These are phyloP conservation scores for Andrena haemorrhoa DNA, from an alignment of 2,888 invertebrate species.

Conservation along the genomic window DNA sequence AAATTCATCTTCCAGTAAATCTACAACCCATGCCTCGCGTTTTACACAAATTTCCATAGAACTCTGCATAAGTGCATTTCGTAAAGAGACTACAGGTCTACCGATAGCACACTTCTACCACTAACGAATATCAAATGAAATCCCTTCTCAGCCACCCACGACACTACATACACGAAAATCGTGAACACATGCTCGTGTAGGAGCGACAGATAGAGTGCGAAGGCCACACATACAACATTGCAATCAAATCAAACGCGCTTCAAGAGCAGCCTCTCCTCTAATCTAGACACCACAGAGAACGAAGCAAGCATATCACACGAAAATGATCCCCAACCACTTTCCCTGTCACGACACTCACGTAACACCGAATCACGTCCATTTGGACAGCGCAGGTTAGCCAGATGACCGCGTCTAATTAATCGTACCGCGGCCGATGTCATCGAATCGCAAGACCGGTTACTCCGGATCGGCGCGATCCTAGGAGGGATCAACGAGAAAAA, in stretches of 20 bases:
- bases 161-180: too few relatives aligned
- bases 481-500: conserved; percentile 32
- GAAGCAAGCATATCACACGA: not conserved
- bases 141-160: too few relatives aligned
- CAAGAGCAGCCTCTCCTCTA: not conserved
- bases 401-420: conserved; percentile 54
- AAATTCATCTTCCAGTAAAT: not conserved
- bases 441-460: conserved; percentile 50
- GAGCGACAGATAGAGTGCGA: too few relatives aligned
- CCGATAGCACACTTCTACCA: too few relatives aligned
- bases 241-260: too few relatives aligned
- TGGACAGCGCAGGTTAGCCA: conserved; percentile 39
- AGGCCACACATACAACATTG: too few relatives aligned
- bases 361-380: conserved; percentile 81
- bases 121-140: too few relatives aligned
- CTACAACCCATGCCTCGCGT: not conserved
- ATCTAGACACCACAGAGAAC: conserved; percentile 11
- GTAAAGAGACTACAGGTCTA: too few relatives aligned
- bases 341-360: conserved; percentile 75
- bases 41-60: too few relatives aligned
- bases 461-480: conserved; percentile 16
- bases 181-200: too few relatives aligned
- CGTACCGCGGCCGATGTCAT: conserved; percentile 49
- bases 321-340: not conserved
- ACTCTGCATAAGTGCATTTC: too few relatives aligned